Base-by-base conservation (phyloP, 2,113 vertebrate genomes). In the Corythoichthys intestinalis region DNA sequence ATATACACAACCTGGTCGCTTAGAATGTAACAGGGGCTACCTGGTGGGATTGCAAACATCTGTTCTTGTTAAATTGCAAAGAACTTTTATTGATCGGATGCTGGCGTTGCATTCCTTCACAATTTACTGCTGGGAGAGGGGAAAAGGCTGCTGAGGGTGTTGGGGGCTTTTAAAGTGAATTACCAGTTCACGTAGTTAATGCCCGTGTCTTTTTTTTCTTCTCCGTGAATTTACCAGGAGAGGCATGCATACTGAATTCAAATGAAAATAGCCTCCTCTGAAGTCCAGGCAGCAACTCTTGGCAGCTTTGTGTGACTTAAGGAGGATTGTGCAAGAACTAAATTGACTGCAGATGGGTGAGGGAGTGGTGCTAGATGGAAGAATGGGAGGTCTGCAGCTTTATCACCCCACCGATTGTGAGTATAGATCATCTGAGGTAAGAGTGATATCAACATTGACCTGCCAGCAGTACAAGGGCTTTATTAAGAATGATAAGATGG, bases 61-160 rank as follows among this genome's bases (percentile, higher is more conserved):
- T 88, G 85, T 83, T 85, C 83, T 86, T 85, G 87, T 89, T 88
- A 84, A 90, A 86, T 82, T 86, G 76, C 72, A 89, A 77, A 74
- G 64, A 71, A 57, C 62, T 74, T 85, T 76, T 86, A 89, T 88
- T 84, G 86, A 90, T 89, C 83, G 74, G 69, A n/a, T 71, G 62
- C 72, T 53, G 70, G 28, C 56, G 73, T 71, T 13, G 71, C 85
- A 79, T 89, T 88, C 81, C 78, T 81, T 48, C 3, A 62, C 85
- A 83, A 83, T 85, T 87, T 81, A 85, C 68, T 81, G 76, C 71
- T 15, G 71, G 50, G 15, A 49, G 66, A 77, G 65, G 70, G 78
- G 75, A 73, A 79, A 65, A 54, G 59, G 59, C 7, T 54, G 72
- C 46, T 68, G 66, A 67, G 68, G 66, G 66, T 12, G 35, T 56